phyloP scores from a whole-genome alignment of 2,888 invertebrate species.

The Himalopsyche japonica region DNA sequence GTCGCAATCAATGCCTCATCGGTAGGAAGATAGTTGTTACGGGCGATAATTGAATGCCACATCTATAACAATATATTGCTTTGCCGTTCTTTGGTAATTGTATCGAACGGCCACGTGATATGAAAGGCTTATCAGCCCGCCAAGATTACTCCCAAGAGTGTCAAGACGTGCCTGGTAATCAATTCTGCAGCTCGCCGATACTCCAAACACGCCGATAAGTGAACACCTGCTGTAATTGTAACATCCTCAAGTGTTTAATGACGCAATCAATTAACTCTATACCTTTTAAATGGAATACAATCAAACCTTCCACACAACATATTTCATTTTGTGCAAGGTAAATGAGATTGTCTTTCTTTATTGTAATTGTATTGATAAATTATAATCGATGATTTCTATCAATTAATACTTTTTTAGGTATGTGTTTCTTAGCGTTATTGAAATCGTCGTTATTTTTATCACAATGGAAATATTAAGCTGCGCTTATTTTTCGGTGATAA shows the following conservation, averaged over 20 bases:
- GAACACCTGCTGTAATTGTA: background rate
- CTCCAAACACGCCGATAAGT: background rate
- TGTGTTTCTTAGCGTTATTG: no score
- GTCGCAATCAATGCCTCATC: constrained; percentile 7
- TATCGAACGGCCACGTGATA: constrained; percentile 31
- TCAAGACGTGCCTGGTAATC: constrained; percentile 23
- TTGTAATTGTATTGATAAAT: no score
- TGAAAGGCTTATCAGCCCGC: constrained; percentile 28
- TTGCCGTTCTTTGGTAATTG: constrained; percentile 33
- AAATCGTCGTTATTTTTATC: no score
- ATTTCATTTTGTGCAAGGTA: no score
- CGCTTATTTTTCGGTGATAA: no score
- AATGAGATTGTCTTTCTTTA: no score
- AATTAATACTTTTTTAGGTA: no score
- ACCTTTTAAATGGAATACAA: background rate
- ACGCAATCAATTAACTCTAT: background rate
- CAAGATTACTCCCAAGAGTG: constrained; percentile 24
- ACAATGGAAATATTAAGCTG: no score
- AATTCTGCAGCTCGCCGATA: background rate
- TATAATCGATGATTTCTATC: no score
- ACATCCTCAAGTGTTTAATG: background rate
- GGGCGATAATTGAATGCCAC: constrained; percentile 26
- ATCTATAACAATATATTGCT: constrained; percentile 30
- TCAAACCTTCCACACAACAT: no score
- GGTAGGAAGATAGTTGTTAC: background rate